Evolutionary conservation across 2,797 vertebrate species (phyloP), one percentile per base, ranked within the genome.

Genomic region (Coreius guichenoti): DNA sequence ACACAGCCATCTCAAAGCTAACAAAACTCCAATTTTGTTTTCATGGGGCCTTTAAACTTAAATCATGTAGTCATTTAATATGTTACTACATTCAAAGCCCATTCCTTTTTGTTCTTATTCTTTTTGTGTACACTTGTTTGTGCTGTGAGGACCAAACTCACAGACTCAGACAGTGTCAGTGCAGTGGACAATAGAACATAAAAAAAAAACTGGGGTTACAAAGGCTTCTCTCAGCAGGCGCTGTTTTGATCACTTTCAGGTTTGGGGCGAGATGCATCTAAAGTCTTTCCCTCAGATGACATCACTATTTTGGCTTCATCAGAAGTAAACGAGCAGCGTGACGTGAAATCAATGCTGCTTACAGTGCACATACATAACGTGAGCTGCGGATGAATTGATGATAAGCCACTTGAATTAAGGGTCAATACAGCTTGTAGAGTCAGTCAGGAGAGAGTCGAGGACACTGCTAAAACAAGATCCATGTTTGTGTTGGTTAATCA

Each of bases 401-500:
- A 93, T 87, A 90, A 90, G 86, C 90, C 87, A 45, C 1, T 89
- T 89, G 88, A 89, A 91, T 73, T 86, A 89, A 87, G 86, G 86
- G 92, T 94, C 92, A 85, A 95, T 93, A 89, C 19, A 70, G 76
- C 77, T 49, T 72, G 87, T 58, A 84, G 43, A 69, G 31, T 82
- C 51, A 72, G 86, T 86, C 90, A 82, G 81, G 81, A 75, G 82
- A 89, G 87, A 91, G 91, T 88, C 75, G 67, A 89, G 78, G 91
- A 89, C 87, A 88, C 77, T 87, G 89, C 74, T 72, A 92, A 93
- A 94, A 93, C 92, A 89, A 91, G 93, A 93, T 92, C 92, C 90
- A 92, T 95, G 94, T 93, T 94, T 94, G 94, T 95, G 92, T 93
- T 94, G 91, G 93, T 91, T 95, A 94, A 95, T 95, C 93, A 81